Evolutionary conservation across 1,140 invertebrate genomes (phyloP).

Genomic region (Cherax quadricarinatus): DNA sequence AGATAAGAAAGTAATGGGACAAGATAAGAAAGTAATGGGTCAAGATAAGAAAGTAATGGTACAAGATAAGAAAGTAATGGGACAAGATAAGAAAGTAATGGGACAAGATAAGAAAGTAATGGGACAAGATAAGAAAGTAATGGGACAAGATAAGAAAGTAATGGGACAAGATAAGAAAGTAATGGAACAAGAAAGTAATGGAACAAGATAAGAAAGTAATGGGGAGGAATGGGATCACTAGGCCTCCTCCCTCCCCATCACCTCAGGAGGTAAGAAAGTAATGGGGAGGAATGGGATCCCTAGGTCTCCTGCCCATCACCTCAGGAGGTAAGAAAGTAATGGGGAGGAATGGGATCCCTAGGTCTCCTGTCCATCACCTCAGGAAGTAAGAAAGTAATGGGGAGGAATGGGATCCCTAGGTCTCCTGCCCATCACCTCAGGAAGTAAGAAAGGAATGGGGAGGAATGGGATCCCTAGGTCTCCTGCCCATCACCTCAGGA

Average conservation of each 20-base stretch:
- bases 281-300: background rate
- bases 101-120: background rate
- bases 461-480: background rate
- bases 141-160: background rate
- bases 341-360: background rate
- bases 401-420: background rate
- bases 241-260: too few species aligned
- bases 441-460: background rate
- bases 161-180: background rate
- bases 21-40: background rate
- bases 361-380: too few species aligned
- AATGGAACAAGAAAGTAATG: too few species aligned
- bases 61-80: background rate
- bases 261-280: background rate
- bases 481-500: too few species aligned
- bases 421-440: too few species aligned
- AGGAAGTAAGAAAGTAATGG: background rate
- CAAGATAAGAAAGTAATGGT: background rate
- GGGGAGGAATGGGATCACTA: background rate
- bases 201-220: too few species aligned
- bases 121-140: background rate
- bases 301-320: background rate
- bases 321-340: background rate
- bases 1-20: background rate
- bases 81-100: background rate